Base-by-base conservation (phyloP, 1,140 invertebrate species). In the Bombus ignitus region DNA sequence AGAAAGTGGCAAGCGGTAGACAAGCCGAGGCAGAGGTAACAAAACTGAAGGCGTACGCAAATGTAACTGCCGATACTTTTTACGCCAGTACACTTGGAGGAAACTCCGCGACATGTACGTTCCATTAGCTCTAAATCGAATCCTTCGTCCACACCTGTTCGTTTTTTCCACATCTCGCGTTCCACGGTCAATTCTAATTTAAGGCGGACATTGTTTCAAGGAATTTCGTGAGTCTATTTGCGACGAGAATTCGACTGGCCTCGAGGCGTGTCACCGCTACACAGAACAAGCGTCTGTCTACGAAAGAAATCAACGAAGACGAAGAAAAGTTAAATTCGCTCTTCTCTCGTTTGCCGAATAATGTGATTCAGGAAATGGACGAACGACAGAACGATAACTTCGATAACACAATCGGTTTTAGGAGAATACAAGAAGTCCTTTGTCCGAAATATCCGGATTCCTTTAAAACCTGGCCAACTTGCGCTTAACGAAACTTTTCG, bases 121-220 rank as follows among this genome's bases (percentile, higher is more conserved):
- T 84, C 77, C 83, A 80, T 80, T 85, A 80, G 68, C 68, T 79
- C 39, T 72, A 72, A 85, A 85, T 80, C 68, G 83, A 85, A 85
- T 80, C 68, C 32, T 85, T 85, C 77, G 83, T 44, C 42, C 42
- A 42, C 77, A 85, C 68, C 68, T 85, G 83, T 37, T 73, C 76
- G 25, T 65, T 85, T 79, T 85, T 80, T 57, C 39, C 39, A 15
- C 53, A 47, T 72, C 32, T 35, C 39, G 32, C 42, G 32, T 79
- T 62, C 13, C 57, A 73, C 68, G 25, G 35, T 85, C 83, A 85
- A 85, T 85, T 85, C 53, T 57, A 80, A 85, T 73, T 80, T 80
- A 62, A 39, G 32, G 12, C 22, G 15, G 25, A 71, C 39, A 71
- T 25, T 62, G 53, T 71, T 47, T n/a, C 47, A 8, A 71, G 15